These are phyloP conservation scores for Esox niger DNA, from an alignment of 2,113 vertebrate species.

Conservation along the genomic window DNA sequence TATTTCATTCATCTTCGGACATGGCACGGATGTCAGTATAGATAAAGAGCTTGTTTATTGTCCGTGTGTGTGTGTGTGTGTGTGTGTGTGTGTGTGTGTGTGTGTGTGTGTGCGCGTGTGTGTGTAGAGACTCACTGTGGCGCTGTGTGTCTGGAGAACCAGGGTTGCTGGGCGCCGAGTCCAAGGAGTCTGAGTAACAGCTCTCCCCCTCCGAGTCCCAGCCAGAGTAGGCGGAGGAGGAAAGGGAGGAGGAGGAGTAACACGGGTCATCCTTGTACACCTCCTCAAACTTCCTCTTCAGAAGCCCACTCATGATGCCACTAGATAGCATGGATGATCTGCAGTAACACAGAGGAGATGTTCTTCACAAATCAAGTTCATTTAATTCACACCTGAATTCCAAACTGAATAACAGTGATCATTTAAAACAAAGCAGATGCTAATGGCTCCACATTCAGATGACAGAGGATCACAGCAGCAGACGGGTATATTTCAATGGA, in stretches of 20 bases:
- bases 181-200: slow-evolving; percentile 75
- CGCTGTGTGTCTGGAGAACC: slow-evolving; percentile 69
- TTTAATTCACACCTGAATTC: not conserved
- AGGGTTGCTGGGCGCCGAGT: slow-evolving; percentile 73
- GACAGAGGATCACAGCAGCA: too few relatives aligned
- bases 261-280: slow-evolving; percentile 85
- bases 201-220: slow-evolving; percentile 88
- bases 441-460: too few relatives aligned
- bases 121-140: slow-evolving; percentile 80
- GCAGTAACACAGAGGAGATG: slow-evolving; percentile 24
- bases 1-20: not conserved
- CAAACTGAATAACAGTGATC: too few relatives aligned
- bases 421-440: too few relatives aligned
- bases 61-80: too few relatives aligned
- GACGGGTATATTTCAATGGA: too few relatives aligned
- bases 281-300: slow-evolving; percentile 95
- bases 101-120: too few relatives aligned
- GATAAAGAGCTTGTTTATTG: too few relatives aligned
- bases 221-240: slow-evolving; percentile 79
- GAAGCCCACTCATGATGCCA: slow-evolving; percentile 89
- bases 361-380: slow-evolving; percentile 21
- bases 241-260: slow-evolving; percentile 86
- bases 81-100: too few relatives aligned
- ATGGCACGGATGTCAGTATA: slow-evolving; percentile 26
- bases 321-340: slow-evolving; percentile 67